Percentiles rank a stretch among this genome's conserved stretches.
Conservation (phyloP, 1,140 invertebrate genomes). For the Ylistrum balloti region DNA sequence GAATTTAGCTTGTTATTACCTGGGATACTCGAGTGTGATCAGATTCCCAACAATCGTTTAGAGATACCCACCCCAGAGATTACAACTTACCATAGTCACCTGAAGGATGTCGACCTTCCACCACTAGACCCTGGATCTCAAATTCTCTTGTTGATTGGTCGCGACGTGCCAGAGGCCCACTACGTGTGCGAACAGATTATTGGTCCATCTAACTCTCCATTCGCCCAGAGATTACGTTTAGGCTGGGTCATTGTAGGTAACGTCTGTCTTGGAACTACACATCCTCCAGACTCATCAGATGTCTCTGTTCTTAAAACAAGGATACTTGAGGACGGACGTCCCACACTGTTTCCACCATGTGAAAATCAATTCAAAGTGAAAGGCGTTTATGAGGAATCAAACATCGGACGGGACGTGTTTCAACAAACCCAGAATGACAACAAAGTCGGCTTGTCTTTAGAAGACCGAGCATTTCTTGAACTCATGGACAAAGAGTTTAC, state of each 20-base stretch:
- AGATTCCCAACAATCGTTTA: constrained; percentile 43
- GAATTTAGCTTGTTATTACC: neutral
- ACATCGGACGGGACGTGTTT: too few species aligned
- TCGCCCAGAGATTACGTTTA: constrained; percentile 57
- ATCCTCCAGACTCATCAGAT: constrained; percentile 36
- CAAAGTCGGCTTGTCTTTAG: too few species aligned
- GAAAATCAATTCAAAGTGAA: too few species aligned
- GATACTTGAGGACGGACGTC: too few species aligned
- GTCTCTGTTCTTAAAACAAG: too few species aligned
- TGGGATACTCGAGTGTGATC: constrained; percentile 49
- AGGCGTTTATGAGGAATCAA: too few species aligned
- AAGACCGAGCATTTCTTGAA: too few species aligned
- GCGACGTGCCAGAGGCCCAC: constrained; percentile 59
- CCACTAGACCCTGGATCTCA: constrained; percentile 24
- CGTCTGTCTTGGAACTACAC: constrained; percentile 55
- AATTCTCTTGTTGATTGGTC: constrained; percentile 58
- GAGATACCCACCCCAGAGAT: constrained; percentile 56
- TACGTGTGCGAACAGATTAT: constrained; percentile 58
- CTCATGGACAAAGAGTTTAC: too few species aligned
- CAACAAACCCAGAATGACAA: too few species aligned
- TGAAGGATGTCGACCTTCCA: constrained; percentile 52
- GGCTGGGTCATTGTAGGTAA: constrained; percentile 65
- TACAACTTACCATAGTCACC: constrained; percentile 35
- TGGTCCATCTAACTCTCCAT: constrained; percentile 50
- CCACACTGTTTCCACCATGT: too few species aligned